Evolutionary conservation across 2,113 vertebrate species (phyloP), one percentile per base, ranked within the genome.

Genomic region (Agelaius phoeniceus): DNA sequence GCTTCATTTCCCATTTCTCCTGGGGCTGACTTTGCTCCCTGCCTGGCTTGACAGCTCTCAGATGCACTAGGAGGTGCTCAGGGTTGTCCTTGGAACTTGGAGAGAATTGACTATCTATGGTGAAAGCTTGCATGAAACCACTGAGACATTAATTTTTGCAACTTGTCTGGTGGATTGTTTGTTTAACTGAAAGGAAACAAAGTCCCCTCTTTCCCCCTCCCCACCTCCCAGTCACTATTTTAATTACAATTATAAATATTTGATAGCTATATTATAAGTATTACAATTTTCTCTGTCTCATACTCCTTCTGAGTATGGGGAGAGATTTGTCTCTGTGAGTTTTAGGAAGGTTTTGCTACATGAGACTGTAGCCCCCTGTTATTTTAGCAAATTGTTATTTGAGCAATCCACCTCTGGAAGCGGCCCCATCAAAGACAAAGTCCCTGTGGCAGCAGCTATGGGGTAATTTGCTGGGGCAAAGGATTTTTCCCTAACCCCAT

Each of bases 301-400:
- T 30, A 9, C 3, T 41, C 27, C 49, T 84, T 41, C 43, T 44
- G 17, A 19, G 43, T 44, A 44, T 44, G 43, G 18, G 78, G 44
- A 91, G 26, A 94, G 61, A 84, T 74, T 88, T 91, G 63, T 31
- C 24, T 22, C 23, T 77, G 15, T 69, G 76, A 84, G 68, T 54
- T 89, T 96, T 77, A 77, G 89, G 83, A 84, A 44, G 63, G 55
- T 74, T 94, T 79, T 79, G 41, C 41, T 69, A 49, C 27, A 43
- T 48, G 69, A 62, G 37, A 33, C 65, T 16, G 10, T 48, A 77
- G 58, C 35, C 39, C n/a, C n/a, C 22, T 67, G 85, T 77, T 84
- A 87, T 89, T 89, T 84, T 89, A 84, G 59, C 49, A 83, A 79
- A 37, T 37, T 67, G 85, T 77, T 84, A 87, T 89, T 89, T 84